A percentile compares a stretch with the other conserved stretches of the same genome.
Evolutionary conservation across 1,140 invertebrate genomes (phyloP).

Genomic region (Periplaneta americana): DNA sequence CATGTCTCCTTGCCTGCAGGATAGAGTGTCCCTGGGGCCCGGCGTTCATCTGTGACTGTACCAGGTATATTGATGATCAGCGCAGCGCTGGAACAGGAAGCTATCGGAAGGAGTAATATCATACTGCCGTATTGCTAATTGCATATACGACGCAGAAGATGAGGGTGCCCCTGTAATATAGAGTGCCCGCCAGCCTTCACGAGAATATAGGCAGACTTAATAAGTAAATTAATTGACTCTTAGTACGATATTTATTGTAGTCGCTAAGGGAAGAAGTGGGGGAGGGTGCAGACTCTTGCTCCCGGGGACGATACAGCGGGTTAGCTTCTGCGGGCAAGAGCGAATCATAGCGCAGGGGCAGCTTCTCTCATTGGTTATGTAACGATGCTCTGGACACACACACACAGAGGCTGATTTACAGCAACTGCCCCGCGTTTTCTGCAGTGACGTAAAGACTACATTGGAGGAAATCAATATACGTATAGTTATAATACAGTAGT

Average conservation of each 20-base stretch:
- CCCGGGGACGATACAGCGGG: neutral
- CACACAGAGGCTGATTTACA: no score
- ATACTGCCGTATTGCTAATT: slow-evolving; percentile 8
- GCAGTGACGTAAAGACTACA: no score
- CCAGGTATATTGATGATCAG: neutral
- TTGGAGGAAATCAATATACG: no score
- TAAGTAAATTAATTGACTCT: slow-evolving; percentile 13
- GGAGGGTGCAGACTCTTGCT: neutral
- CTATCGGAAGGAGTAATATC: neutral
- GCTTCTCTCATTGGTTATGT: no score
- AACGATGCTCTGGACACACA: no score
- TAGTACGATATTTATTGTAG: slow-evolving; percentile 8
- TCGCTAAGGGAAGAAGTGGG: neutral
- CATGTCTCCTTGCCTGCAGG: no score
- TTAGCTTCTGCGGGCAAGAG: neutral
- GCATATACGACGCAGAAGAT: neutral
- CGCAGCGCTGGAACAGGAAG: neutral
- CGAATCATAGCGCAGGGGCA: neutral
- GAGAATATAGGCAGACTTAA: slow-evolving; percentile 4
- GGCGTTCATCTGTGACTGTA: neutral
- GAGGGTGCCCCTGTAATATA: neutral
- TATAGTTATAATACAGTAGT: no score
- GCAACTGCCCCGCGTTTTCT: no score
- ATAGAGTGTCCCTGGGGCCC: no score
- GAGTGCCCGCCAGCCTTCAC: neutral